A percentile compares a stretch with the other conserved stretches of the same genome.
These are phyloP conservation scores for Bos javanicus DNA, from an alignment of 2,113 vertebrate species.

Conservation along the genomic window DNA sequence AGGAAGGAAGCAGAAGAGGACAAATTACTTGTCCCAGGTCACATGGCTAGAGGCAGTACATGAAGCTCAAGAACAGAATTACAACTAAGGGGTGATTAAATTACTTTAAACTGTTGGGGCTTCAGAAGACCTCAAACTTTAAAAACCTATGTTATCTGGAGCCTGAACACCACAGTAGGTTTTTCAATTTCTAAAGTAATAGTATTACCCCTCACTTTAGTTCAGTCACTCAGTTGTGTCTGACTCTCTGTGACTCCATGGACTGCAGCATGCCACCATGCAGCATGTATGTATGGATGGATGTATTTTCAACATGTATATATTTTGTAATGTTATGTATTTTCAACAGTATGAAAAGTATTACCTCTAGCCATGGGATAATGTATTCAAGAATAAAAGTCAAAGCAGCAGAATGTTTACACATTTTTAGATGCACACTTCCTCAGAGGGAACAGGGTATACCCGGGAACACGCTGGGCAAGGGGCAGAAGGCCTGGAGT, in stretches of 20 bases:
- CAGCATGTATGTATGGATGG: not conserved
- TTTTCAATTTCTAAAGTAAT: not conserved
- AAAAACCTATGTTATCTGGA: not conserved
- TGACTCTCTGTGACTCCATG: not conserved
- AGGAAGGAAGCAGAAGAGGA: not conserved
- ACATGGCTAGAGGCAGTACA: not conserved
- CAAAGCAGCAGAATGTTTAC: not conserved
- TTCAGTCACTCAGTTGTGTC: not conserved
- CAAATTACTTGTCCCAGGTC: not conserved
- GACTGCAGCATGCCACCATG: not conserved
- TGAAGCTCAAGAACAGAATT: not conserved
- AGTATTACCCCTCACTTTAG: not conserved
- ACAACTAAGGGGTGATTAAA: not conserved
- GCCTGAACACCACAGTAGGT: not conserved
- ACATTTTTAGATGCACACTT: not conserved
- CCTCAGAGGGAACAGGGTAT: not conserved
- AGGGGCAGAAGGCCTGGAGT: not conserved
- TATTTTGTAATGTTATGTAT: not conserved
- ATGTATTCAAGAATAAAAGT: not conserved
- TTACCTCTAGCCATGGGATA: not conserved
- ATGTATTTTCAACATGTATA: not conserved
- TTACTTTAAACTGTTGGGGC: not conserved
- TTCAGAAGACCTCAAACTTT: not conserved
- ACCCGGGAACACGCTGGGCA: rapidly evolving
- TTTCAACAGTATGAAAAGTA: not conserved